Base-by-base conservation (phyloP, 2,888 invertebrate species). In the Dynastes hyllus region DNA sequence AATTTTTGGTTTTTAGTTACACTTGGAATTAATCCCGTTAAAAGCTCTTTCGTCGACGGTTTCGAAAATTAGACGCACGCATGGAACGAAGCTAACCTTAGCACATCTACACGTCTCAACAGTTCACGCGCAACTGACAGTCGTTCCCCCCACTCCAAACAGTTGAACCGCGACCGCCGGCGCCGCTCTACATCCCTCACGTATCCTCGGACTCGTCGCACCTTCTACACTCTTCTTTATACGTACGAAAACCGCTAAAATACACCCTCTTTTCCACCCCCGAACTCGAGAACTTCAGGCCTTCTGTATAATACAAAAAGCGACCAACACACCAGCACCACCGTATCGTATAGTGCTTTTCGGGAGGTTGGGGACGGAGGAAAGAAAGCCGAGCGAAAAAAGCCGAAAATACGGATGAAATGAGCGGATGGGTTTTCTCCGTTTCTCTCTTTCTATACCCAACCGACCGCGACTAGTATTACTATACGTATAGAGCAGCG, bases 271-370 rank as follows among this genome's bases (percentile, higher is more conserved):
- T 29, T 6, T 63, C 71, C 76, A 70, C 76, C 55, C 58, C 85
- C 85, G 85, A 86, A 87, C 88, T 87, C 87, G 87, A 88, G 88
- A 88, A 4, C 32, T 37, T 87, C 87, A 87, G 86, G 87, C 86
- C 88, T 88, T 88, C 87, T 87, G 86, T 87, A 87, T 88, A 88
- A 45, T 45, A 45, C 45, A 11, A 45, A 45, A 11, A 45, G 45
- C 45, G 45, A 11, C 45, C 45, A 45, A 8, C 45, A 45, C 45
- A 45, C 45, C 45, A 37, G 45, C 45, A 37, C 45, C 45, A 8
- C 32, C 32, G 32, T 37, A 37, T 4, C 32, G 32, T 37, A 37
- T 37, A 37, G 32, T 37, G 32, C 32, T 5, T 37, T 37, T 5
- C 32, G 4, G 32, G 32, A 5, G 29, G 29, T 32, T 32, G 32